phyloP scores from a whole-genome alignment of 2,797 vertebrate species.

The Falco columbarius region DNA sequence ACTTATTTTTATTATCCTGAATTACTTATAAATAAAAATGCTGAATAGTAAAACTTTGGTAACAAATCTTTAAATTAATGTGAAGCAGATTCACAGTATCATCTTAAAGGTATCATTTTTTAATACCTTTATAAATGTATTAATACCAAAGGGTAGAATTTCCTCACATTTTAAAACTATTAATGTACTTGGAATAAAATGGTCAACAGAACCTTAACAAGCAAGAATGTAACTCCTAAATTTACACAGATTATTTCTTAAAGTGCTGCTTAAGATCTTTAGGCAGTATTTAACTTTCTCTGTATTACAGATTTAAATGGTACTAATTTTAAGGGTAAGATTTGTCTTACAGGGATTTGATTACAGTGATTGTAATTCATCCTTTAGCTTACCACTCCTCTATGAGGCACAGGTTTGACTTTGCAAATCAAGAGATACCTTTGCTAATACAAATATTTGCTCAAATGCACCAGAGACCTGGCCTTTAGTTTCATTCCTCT shows the following conservation, averaged over 20 bases:
- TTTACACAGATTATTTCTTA: background rate
- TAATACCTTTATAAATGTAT: background rate
- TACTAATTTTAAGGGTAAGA: background rate
- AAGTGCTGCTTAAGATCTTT: background rate
- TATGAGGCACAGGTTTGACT: background rate
- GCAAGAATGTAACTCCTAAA: background rate
- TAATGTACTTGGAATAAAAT: background rate
- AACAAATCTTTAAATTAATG: background rate
- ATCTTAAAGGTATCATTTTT: background rate
- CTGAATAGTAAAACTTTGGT: background rate
- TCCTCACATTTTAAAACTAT: background rate
- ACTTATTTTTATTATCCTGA: background rate
- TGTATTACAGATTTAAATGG: background rate
- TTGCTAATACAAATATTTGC: background rate
- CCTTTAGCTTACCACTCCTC: background rate
- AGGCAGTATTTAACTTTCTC: background rate
- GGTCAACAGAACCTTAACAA: background rate
- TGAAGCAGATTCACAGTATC: background rate
- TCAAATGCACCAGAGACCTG: background rate
- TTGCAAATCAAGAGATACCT: background rate
- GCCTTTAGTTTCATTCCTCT: background rate
- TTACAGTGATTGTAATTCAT: background rate
- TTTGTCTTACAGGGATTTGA: background rate
- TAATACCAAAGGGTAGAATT: background rate
- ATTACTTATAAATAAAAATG: background rate